Evolutionary conservation across 2,888 invertebrate species (phyloP).

Genomic region (Bugula neritina): DNA sequence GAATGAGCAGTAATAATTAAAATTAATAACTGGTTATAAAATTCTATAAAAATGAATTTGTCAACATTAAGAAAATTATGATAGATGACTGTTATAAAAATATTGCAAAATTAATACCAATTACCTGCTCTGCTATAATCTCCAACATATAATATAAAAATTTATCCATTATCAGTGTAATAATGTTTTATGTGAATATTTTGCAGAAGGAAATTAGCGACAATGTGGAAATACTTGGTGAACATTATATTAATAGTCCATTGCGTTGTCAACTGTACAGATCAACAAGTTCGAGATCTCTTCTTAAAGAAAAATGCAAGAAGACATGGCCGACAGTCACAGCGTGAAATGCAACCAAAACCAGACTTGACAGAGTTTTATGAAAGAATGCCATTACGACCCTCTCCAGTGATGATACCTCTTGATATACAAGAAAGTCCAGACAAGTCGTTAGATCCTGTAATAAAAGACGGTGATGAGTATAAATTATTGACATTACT

Average conservation of each 20-base stretch:
- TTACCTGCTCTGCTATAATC: too few species aligned
- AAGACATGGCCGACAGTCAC: not conserved
- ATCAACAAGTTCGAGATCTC: too few species aligned
- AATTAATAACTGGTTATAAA: too few species aligned
- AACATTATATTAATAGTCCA: not conserved
- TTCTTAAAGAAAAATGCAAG: not conserved
- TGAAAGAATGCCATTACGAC: conserved; percentile 4
- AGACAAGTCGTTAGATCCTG: conserved; percentile 52
- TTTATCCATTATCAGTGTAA: too few species aligned
- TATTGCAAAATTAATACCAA: too few species aligned
- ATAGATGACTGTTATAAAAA: too few species aligned
- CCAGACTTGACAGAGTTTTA: conserved; percentile 10
- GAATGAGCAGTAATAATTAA: too few species aligned
- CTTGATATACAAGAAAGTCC: conserved; percentile 52
- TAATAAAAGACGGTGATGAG: conserved; percentile 51
- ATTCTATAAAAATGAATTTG: too few species aligned
- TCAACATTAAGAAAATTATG: too few species aligned
- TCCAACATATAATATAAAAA: too few species aligned
- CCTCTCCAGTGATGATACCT: conserved; percentile 26
- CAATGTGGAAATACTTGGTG: not conserved
- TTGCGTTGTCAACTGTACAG: not conserved
- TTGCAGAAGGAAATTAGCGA: too few species aligned
- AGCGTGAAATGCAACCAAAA: not conserved
- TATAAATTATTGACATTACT: conserved; percentile 51
- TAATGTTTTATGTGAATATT: too few species aligned